phyloP scores from a whole-genome alignment of 2,888 invertebrate genomes.

The Cetonia aurata region DNA sequence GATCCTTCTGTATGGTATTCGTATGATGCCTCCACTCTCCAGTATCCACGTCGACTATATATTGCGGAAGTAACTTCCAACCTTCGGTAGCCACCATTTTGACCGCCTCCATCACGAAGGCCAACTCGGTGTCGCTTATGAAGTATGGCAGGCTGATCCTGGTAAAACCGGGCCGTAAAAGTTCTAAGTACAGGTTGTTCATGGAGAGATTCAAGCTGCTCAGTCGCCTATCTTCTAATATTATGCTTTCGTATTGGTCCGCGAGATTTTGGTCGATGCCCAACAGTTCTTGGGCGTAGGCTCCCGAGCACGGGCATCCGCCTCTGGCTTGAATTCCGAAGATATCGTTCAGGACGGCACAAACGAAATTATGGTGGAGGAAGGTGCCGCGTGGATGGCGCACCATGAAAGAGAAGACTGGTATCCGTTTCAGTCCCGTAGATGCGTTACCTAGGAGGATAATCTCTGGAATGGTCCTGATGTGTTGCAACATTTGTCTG shows the following conservation, averaged over 20 bases:
- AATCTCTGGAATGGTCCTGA: constrained; percentile 83
- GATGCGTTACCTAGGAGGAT: constrained; percentile 81
- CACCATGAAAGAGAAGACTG: constrained; percentile 89
- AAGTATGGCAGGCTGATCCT: constrained; percentile 89
- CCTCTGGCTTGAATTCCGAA: constrained; percentile 91
- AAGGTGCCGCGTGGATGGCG: constrained; percentile 85
- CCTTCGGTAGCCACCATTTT: constrained; percentile 90
- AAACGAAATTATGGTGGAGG: constrained; percentile 90
- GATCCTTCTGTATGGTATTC: constrained; percentile 82
- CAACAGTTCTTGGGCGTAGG: constrained; percentile 86
- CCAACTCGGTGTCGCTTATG: constrained; percentile 82
- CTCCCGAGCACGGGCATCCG: constrained; percentile 84
- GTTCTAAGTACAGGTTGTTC: constrained; percentile 72
- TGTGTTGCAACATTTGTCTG: constrained; percentile 84
- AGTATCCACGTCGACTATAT: constrained; percentile 87
- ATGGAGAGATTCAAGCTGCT: constrained; percentile 63
- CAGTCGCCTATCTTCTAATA: constrained; percentile 73
- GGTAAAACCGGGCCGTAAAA: constrained; percentile 88
- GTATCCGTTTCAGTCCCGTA: constrained; percentile 76
- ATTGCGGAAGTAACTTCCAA: constrained; percentile 90
- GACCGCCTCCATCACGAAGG: constrained; percentile 86
- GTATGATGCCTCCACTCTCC: constrained; percentile 92
- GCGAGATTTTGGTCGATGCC: constrained; percentile 85
- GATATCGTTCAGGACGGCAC: constrained; percentile 88
- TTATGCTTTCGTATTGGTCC: constrained; percentile 79